Base-by-base conservation (phyloP, 1,140 invertebrate species). In the Drosophila sp. region DNA sequence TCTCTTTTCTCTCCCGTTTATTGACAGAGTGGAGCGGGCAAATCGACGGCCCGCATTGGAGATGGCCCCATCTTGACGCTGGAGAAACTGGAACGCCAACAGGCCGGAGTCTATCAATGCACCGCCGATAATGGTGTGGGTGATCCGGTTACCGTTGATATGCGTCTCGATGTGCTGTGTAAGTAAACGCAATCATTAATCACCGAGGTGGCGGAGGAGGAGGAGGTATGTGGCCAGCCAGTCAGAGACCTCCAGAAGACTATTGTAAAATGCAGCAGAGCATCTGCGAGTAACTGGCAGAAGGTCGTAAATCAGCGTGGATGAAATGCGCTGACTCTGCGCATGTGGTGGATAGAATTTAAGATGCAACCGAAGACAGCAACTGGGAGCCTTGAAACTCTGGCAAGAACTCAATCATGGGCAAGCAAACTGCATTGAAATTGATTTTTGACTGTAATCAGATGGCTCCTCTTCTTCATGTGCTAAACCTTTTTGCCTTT, bases 121-220 rank as follows among this genome's bases (percentile, higher is more conserved):
- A 94, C 94, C 0, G 95, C 95, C 2, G 94, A 94, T 83, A 96
- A 96, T 71, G 94, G 94, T 1, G 95, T 96, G 6, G 95, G 95
- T 0, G 93, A 94, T 27, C 93, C 95, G 0, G 93, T 95, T 0
- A 93, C 94, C 3, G 94, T 94, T 0, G 93, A 94, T 64, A 94
- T 95, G 84, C 92, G 93, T 25, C 91, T 96, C 11, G 93, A 95
- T 91, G 95, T 96, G 6, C 81, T 95, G 3, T 95, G 94, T 95
- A 79, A 94, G 94, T 94, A 68, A 41, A 1, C 32, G 55, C 55
- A 61, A 50, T 56, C 63, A 55, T 65, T 65, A 65, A 65, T 65
- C 63, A 65, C 32, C 17, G 7, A 10, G 35, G 35, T 1, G 10
- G 10, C 2, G 0, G 4, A 35, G 8, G 1, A 2, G 4, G 7